Evolutionary conservation across 2,888 invertebrate genomes (phyloP), one percentile per base, ranked within the genome.

Genomic region (Scaptomyza cyrtandrae): DNA sequence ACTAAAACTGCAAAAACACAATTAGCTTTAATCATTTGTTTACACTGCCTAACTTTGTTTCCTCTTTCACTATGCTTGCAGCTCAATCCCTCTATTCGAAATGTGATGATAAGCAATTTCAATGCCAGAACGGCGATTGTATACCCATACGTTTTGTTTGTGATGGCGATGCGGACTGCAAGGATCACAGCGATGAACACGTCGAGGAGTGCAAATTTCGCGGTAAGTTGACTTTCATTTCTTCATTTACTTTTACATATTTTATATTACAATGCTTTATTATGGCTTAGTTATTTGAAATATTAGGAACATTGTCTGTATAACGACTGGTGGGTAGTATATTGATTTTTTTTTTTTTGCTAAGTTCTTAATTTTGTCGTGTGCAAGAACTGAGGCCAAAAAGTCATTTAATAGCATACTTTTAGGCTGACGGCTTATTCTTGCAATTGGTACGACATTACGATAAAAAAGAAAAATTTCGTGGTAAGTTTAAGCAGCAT

Each of bases 101-200:
- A 49, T 92, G 92, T 69, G 89, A 86, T 49, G 91, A 91, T 88
- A 95, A 95, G 92, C 96, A 96, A 92, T 97, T 96, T 91, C 94
- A 94, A 89, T 97, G 97, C 91, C 93, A 93, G 79, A 95, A 95
- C 91, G 95, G 95, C 80, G 94, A 93, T 84, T 97, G 97, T 92
- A 96, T 97, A 91, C 95, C 96, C 31, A 93, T 95, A 71, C 94
- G 95, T 68, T 96, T 96, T 94, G 94, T 95, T 70, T 97, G 97
- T 91, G 97, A 97, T 90, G 94, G 95, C 66, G 95, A 95, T 67
- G 94, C 95, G 86, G 97, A 97, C 91, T 97, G 97, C 92, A 94
- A 93, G 52, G 97, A 97, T 92, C 94, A 95, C 90, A 95, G 96
- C n/a, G 97, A 97, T 91, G 97, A 97, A 92, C 93, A 94, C 89